These are phyloP conservation scores for Trichomalopsis sarcophagae DNA, from an alignment of 1,140 invertebrate species.

Conservation along the genomic window DNA sequence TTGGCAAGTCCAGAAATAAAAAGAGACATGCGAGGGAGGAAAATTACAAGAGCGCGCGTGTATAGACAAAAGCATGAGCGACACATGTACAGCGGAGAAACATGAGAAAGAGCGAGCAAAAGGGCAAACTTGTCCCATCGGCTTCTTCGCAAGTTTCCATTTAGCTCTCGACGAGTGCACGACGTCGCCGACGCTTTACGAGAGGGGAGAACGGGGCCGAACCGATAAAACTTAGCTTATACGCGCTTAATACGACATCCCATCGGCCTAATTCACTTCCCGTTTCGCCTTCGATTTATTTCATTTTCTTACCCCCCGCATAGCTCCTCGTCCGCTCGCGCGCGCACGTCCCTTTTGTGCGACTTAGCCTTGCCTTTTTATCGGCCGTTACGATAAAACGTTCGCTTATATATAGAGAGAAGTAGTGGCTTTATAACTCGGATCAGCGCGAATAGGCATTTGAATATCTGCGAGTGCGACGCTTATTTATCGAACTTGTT, in stretches of 20 bases:
- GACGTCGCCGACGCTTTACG: constrained; percentile 35
- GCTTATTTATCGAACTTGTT: background rate
- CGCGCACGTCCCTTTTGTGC: constrained; percentile 1
- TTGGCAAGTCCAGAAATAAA: too few species aligned
- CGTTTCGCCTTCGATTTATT: constrained; percentile 42
- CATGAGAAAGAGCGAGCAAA: background rate
- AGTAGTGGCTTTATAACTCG: background rate
- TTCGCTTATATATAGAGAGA: background rate
- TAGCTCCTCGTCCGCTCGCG: background rate
- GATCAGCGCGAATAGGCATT: background rate
- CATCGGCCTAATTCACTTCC: constrained; percentile 51
- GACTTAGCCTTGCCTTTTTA: constrained; percentile 34
- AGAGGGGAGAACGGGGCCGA: constrained; percentile 31
- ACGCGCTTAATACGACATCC: constrained; percentile 51
- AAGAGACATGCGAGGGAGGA: too few species aligned
- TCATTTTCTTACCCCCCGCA: constrained; percentile 8
- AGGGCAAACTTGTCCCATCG: background rate
- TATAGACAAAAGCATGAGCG: background rate
- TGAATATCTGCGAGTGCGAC: background rate
- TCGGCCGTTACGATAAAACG: background rate
- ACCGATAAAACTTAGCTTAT: constrained; percentile 50
- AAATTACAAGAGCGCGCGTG: background rate
- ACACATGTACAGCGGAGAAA: background rate
- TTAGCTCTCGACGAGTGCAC: constrained; percentile 26
- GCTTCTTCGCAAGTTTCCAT: constrained; percentile 41